Conservation (phyloP, 2,113 vertebrate genomes). For the Mesoclemmys tuberculata region DNA sequence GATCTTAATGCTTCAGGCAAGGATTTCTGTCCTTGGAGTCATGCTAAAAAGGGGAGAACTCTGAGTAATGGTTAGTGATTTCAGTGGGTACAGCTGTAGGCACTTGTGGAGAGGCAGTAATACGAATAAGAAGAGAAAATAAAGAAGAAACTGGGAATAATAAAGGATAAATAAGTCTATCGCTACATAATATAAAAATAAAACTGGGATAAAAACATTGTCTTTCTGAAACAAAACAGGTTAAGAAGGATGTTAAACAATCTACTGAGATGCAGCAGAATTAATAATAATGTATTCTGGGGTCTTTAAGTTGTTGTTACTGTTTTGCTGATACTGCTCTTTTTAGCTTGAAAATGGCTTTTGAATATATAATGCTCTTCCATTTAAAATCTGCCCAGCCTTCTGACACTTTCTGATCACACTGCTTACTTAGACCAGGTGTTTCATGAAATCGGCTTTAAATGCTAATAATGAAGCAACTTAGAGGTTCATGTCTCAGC, state of each 20-base stretch:
- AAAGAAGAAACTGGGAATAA: neutral
- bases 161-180: constrained; percentile 12
- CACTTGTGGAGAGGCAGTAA: neutral
- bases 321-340: constrained; percentile 45
- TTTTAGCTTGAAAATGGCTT: constrained; percentile 59
- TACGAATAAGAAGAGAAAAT: neutral
- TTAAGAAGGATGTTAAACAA: neutral
- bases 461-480: constrained; percentile 56
- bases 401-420: constrained; percentile 47
- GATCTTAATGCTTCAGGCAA: constrained; percentile 47
- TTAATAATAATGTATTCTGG: constrained; percentile 32
- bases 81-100: neutral
- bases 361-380: constrained; percentile 32
- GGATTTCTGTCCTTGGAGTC: constrained; percentile 19
- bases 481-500: constrained; percentile 21
- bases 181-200: neutral
- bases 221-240: constrained; percentile 26
- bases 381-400: constrained; percentile 40
- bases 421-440: constrained; percentile 47
- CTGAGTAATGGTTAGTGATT: neutral
- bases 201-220: neutral
- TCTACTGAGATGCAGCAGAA: neutral
- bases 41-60: neutral
- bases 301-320: constrained; percentile 31
- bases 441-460: constrained; percentile 61